phyloP scores from a whole-genome alignment of 1,140 invertebrate species.

The Diachasma alloeum region DNA sequence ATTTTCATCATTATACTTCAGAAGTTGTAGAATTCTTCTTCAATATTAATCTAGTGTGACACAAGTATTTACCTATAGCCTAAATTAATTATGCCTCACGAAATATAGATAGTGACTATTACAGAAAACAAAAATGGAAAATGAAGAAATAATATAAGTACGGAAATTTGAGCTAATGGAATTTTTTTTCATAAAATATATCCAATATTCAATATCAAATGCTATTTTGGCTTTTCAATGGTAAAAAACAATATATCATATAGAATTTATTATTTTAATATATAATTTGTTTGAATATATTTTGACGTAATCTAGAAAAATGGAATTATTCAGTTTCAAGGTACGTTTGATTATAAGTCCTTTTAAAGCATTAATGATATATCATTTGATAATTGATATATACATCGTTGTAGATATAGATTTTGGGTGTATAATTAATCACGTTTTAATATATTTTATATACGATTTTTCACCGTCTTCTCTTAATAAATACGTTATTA shows the following conservation, averaged over 20 bases:
- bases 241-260: slow-evolving; percentile 55
- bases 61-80: slow-evolving; percentile 46
- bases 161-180: slow-evolving; percentile 44
- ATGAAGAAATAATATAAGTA: slow-evolving; percentile 22
- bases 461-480: slow-evolving; percentile 28
- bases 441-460: slow-evolving; percentile 42
- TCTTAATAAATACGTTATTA: slow-evolving; percentile 18
- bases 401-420: slow-evolving; percentile 24
- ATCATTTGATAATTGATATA: slow-evolving; percentile 4
- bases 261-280: neutral
- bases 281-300: neutral
- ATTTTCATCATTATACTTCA: neutral
- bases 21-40: slow-evolving; percentile 22
- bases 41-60: slow-evolving; percentile 40
- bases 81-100: slow-evolving; percentile 42
- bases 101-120: slow-evolving; percentile 53
- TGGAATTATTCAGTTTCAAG: neutral
- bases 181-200: slow-evolving; percentile 58
- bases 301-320: neutral
- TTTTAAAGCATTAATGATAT: neutral
- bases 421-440: slow-evolving; percentile 25
- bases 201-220: slow-evolving; percentile 59
- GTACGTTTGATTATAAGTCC: neutral
- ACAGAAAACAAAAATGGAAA: slow-evolving; percentile 52
- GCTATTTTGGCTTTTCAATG: slow-evolving; percentile 49